A percentile compares a stretch with the other conserved stretches of the same genome.
These are phyloP conservation scores for Pangasius sanitwongsei DNA, from an alignment of 2,797 vertebrate genomes.

Conservation along the genomic window DNA sequence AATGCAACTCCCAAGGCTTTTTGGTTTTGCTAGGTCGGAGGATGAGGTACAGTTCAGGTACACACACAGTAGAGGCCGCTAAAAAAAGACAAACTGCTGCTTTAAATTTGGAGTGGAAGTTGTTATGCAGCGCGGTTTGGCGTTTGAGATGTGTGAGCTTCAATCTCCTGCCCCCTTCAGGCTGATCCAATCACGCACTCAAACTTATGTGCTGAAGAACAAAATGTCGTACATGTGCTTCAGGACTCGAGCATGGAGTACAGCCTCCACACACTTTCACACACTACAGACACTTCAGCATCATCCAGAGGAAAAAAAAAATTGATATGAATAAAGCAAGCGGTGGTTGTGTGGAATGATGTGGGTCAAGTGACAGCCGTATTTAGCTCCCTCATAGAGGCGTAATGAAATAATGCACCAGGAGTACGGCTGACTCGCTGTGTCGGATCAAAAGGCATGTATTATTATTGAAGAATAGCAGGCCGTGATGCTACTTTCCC, in stretches of 20 bases:
- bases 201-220: not conserved
- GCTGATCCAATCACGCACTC: conserved; percentile 6
- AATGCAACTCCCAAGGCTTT: not conserved
- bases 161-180: not conserved
- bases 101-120: not conserved
- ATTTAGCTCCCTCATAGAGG: conserved; percentile 49
- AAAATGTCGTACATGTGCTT: not conserved
- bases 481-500: conserved; percentile 47
- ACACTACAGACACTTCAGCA: conserved; percentile 31
- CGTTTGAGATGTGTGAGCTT: not conserved
- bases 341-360: conserved; percentile 13
- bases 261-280: conserved; percentile 16
- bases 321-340: not conserved
- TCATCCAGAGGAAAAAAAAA: conserved; percentile 15
- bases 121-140: not conserved
- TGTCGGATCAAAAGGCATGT: conserved; percentile 45
- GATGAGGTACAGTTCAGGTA: not conserved
- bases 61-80: not conserved
- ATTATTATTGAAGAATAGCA: conserved; percentile 41
- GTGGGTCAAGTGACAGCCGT: conserved; percentile 50
- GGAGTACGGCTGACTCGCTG: conserved; percentile 41
- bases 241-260: not conserved
- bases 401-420: conserved; percentile 37
- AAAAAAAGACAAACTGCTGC: not conserved
- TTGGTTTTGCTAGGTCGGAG: too few species aligned